Conservation (phyloP, 2,797 vertebrate genomes). For the Fundulus diaphanus region DNA sequence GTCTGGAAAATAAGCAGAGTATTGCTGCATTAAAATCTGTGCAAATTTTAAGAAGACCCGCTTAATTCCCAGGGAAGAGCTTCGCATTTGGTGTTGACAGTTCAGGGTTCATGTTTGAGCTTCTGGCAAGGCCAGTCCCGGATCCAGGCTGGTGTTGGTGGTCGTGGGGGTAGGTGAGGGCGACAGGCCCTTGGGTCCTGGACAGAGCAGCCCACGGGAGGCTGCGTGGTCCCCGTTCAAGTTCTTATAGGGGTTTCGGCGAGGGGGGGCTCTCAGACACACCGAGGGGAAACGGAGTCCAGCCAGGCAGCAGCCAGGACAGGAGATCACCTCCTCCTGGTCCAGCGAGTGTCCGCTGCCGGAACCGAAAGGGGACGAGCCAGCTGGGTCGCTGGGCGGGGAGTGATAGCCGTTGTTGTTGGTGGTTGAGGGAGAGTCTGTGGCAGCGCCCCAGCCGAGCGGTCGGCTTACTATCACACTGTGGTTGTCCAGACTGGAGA, state of each 20-base stretch:
- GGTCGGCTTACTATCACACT: constrained; percentile 84
- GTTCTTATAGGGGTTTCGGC: constrained; percentile 90
- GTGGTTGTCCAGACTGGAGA: constrained; percentile 82
- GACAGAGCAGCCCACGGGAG: constrained; percentile 84
- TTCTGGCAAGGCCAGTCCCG: constrained; percentile 86
- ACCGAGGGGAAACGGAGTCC: constrained; percentile 89
- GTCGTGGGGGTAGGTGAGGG: constrained; percentile 50
- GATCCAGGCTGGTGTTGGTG: constrained; percentile 74
- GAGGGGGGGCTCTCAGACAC: constrained; percentile 82
- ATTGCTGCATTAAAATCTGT: constrained; percentile 75
- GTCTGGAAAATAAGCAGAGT: constrained; percentile 53
- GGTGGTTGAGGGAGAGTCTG: constrained; percentile 53
- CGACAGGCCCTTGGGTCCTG: constrained; percentile 63
- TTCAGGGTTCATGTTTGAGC: constrained; percentile 79
- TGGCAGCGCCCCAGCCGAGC: constrained; percentile 69
- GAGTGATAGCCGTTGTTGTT: constrained; percentile 73
- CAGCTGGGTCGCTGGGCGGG: constrained; percentile 74
- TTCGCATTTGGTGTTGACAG: constrained; percentile 48
- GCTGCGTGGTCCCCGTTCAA: constrained; percentile 86
- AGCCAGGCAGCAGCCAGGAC: constrained; percentile 90
- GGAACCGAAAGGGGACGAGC: constrained; percentile 71
- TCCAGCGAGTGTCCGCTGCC: constrained; percentile 71
- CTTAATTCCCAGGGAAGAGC: constrained; percentile 47
- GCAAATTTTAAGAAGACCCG: constrained; percentile 66
- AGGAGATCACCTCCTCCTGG: constrained; percentile 90